Conservation (phyloP, 2,888 invertebrate species). For the Falcaria lacertinaria region DNA sequence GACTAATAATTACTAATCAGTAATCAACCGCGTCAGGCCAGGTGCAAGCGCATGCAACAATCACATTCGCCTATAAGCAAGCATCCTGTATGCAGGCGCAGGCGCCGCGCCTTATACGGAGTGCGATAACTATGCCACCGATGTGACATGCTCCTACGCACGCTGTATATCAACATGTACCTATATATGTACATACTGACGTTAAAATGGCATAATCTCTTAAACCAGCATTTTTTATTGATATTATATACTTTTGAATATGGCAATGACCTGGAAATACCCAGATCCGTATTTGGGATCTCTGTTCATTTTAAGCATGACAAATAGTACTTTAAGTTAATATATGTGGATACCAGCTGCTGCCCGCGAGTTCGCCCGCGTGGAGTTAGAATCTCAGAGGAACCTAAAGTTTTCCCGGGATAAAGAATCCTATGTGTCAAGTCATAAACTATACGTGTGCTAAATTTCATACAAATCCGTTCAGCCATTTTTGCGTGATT, state of each 20-base stretch:
- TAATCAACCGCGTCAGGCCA: conserved; percentile 2
- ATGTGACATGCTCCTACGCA: neutral
- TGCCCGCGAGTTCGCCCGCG: no score
- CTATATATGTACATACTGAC: neutral
- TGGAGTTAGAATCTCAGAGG: no score
- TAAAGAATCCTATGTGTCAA: no score
- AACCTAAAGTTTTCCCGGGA: no score
- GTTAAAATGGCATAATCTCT: neutral
- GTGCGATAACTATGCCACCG: conserved; percentile 18
- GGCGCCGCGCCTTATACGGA: conserved; percentile 22
- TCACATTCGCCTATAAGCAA: conserved; percentile 14
- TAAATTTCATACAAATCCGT: no score
- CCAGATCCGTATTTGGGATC: neutral
- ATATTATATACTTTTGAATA: neutral
- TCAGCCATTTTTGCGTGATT: no score
- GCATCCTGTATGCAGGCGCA: conserved; percentile 14
- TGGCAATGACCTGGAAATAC: neutral
- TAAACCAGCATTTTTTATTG: neutral
- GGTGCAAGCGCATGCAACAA: neutral
- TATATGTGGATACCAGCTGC: no score
- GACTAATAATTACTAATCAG: no score
- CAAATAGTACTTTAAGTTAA: neutral
- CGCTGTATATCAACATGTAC: neutral
- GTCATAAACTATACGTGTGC: no score
- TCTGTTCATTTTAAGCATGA: neutral